phyloP scores from a whole-genome alignment of 53 echinoderm and acorn worm genomes.

The Hippasteria phrygiana region DNA sequence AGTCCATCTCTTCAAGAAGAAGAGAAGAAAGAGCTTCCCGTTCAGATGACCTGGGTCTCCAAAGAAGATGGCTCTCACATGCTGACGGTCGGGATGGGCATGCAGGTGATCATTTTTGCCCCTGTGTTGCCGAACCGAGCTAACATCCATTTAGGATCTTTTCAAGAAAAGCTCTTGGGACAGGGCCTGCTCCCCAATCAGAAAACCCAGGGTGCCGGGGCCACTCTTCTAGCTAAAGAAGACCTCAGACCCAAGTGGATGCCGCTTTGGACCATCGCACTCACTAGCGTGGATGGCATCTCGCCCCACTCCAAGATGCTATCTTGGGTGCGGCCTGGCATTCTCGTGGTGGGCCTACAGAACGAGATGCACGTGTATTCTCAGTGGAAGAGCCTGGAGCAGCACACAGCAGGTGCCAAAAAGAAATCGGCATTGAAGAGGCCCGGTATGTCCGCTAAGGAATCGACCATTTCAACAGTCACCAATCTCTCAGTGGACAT shows the following conservation, averaged over 20 bases:
- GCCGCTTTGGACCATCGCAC: constrained; percentile 79
- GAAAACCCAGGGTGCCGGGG: constrained; percentile 53
- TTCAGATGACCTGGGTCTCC: constrained; percentile 94
- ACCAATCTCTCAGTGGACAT: constrained; percentile 84
- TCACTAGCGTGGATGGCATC: constrained; percentile 89
- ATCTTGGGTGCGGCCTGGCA: constrained; percentile 97
- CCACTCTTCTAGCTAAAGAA: constrained; percentile 72
- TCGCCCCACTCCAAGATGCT: constrained; percentile 95
- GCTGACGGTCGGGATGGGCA: constrained; percentile 90
- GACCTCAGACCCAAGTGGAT: constrained; percentile 81
- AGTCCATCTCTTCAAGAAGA: constrained; percentile 7
- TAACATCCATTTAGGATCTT: constrained; percentile 34
- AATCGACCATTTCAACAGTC: constrained; percentile 21
- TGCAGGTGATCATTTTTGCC: constrained; percentile 85
- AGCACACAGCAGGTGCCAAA: constrained; percentile 5
- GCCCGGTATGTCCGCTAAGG: constrained; percentile 29
- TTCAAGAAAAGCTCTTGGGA: constrained; percentile 69
- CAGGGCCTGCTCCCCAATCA: constrained; percentile 58
- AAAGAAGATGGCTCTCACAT: constrained; percentile 97
- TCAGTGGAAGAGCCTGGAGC: constrained; percentile 82
- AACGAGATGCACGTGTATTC: constrained; percentile 99
- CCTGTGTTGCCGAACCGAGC: constrained; percentile 73
- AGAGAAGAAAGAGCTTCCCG: constrained; percentile 67
- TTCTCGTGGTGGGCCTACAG: constrained; percentile 90
- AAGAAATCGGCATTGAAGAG: constrained; percentile 54